Evolutionary conservation across 2,888 invertebrate genomes (phyloP).

Genomic region (Ctenicera cuprea): DNA sequence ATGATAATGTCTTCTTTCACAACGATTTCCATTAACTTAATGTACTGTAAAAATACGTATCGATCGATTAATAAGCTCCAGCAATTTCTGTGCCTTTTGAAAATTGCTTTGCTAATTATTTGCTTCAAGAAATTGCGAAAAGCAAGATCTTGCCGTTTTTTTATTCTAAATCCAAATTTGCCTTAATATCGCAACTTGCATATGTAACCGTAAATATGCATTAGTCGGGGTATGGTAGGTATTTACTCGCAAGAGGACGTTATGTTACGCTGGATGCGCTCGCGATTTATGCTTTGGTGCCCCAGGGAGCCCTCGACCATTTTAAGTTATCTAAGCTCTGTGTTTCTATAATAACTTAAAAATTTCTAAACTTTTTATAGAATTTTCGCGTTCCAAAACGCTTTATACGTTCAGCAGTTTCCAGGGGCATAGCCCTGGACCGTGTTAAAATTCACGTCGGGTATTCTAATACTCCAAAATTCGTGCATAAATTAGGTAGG

Average conservation of each 20-base stretch:
- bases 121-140: too few species aligned
- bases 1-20: constrained; percentile 1
- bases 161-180: background rate
- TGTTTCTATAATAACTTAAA: constrained; percentile 24
- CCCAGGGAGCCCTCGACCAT: constrained; percentile 27
- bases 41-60: background rate
- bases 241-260: constrained; percentile 35
- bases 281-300: constrained; percentile 29
- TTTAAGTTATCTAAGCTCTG: constrained; percentile 24
- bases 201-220: constrained; percentile 36
- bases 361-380: constrained; percentile 28
- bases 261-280: constrained; percentile 30
- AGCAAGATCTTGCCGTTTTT: background rate
- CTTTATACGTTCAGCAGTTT: constrained; percentile 35
- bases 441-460: constrained; percentile 52
- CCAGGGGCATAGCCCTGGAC: constrained; percentile 20
- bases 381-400: constrained; percentile 35
- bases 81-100: background rate
- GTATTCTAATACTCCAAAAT: constrained; percentile 54
- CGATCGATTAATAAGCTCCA: constrained; percentile 2
- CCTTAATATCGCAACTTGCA: constrained; percentile 21
- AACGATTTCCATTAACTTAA: constrained; percentile 1
- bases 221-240: constrained; percentile 27
- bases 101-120: background rate
- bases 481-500: constrained; percentile 58